A percentile compares a stretch with the other conserved stretches of the same genome.
Evolutionary conservation across 35 echinoderm and acorn worm species (phyloP).

Genomic region (Ptychodera flava): DNA sequence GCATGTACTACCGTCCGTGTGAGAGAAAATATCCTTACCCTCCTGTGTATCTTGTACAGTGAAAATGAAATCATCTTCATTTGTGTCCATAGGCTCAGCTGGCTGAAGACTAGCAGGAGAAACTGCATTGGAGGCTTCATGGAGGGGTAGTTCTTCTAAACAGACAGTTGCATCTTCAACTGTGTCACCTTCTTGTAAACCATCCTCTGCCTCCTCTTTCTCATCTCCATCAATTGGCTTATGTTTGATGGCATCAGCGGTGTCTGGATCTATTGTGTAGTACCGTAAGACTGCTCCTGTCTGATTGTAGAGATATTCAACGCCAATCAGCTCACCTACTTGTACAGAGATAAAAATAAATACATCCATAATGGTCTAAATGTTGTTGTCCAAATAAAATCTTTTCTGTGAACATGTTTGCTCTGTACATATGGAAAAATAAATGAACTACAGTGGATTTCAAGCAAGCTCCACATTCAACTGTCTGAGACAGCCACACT

Average conservation of each 20-base stretch:
- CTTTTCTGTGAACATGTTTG: background rate
- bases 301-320: constrained; percentile 64
- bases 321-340: constrained; percentile 70
- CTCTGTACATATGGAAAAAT: too few species aligned
- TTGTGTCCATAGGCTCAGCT: too few species aligned
- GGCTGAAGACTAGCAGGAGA: too few species aligned
- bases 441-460: too few species aligned
- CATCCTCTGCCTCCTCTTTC: background rate
- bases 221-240: background rate
- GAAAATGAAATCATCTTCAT: too few species aligned
- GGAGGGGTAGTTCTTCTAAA: background rate
- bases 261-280: background rate
- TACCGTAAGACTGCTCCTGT: background rate
- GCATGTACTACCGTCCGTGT: too few species aligned
- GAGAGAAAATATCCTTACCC: too few species aligned
- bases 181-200: background rate
- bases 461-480: too few species aligned
- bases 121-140: background rate
- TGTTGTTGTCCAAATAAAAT: background rate
- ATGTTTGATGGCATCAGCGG: background rate
- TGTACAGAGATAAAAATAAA: too few species aligned
- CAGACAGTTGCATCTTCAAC: background rate
- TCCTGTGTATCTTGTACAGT: too few species aligned
- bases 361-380: background rate
- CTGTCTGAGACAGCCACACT: too few species aligned